phyloP scores from a whole-genome alignment of 92 coral and sea anemone genomes.

The Chrysogorgia sp. region DNA sequence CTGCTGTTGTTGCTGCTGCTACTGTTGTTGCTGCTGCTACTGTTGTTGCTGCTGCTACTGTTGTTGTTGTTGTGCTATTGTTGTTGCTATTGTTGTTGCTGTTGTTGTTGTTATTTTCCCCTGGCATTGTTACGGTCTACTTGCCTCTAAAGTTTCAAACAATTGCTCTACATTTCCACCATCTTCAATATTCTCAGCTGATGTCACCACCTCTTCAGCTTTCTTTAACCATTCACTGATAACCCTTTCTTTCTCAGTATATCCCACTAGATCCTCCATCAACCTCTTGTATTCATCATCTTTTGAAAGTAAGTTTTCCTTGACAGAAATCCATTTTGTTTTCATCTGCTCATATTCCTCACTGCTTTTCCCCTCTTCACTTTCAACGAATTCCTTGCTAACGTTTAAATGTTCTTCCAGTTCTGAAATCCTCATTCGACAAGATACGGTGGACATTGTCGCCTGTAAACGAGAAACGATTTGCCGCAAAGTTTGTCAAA shows the following conservation, averaged over 20 bases:
- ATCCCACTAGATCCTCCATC: slow-evolving; percentile 35
- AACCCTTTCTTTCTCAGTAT: slow-evolving; percentile 13
- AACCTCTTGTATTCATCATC: slow-evolving; percentile 11
- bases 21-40: not conserved
- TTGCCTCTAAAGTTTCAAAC: slow-evolving; percentile 59
- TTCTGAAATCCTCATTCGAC: slow-evolving; percentile 15
- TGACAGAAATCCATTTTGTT: slow-evolving; percentile 14
- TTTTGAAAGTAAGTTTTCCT: slow-evolving; percentile 9
- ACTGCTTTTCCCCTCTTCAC: not conserved
- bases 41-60: not conserved
- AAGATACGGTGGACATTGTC: not conserved
- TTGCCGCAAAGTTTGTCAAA: not conserved
- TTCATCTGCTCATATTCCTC: slow-evolving; percentile 7
- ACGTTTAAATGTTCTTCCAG: slow-evolving; percentile 1
- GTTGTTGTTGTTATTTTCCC: not conserved
- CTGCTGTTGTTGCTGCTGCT: not conserved
- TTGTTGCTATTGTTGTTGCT: not conserved
- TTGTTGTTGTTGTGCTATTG: not conserved
- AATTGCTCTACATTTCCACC: slow-evolving; percentile 56
- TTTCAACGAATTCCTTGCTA: not conserved
- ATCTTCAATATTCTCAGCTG: slow-evolving; percentile 50
- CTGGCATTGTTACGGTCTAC: not conserved
- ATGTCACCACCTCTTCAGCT: slow-evolving; percentile 18
- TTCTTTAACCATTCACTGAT: slow-evolving; percentile 26
- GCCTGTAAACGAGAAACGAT: not conserved